Evolutionary conservation across 30 jellyfish, hydroid and myxozoan species (phyloP), one percentile per base, ranked within the genome.

Genomic region (Hydractinia echinata): DNA sequence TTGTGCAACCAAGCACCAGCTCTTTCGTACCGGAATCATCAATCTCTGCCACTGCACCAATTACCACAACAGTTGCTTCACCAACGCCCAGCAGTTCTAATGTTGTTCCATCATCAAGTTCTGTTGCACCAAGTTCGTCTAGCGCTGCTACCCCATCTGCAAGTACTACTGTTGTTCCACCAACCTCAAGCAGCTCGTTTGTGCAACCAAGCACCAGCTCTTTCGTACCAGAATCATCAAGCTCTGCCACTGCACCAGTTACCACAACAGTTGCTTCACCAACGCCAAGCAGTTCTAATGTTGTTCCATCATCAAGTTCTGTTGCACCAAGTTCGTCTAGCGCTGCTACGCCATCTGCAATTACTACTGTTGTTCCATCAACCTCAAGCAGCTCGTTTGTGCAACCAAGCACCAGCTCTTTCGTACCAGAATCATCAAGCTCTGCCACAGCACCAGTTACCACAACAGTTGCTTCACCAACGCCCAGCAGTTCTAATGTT

Each of bases 261-360:
- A 64, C 74, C 16, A 64, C 74, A 64, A n/a, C 74, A 64, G 39
- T 64, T 13, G 74, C 19, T 44, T 64, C 74, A 13, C 10, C 9
- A 6, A 6, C 74, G 4, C 82, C 83, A 18, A 54, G 79, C 52
- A 66, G 89, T 53, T 10, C 89, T 4, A 16, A 58, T 5, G 74
- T 72, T 0, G 77, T 88, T 20, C 83, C 94, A n/a, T 50, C 88
- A 7, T 8, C 88, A 20, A 58, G 82, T n/a, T 10, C 73, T 8
- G 44, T 14, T 64, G 84, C 66, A 49, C 69, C 83, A 3, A 61
- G 76, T 55, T 66, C 74, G 72, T 8, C 88, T 8, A 58, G 88
- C n/a, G 48, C 76, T 6, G 8, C 72, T 74, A 76, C 64, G n/a
- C 83, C 72, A 62, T 74, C 82, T 10, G 20, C 88, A 54, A 55